Evolutionary conservation across 2,113 vertebrate genomes (phyloP).

Genomic region (Probosciger aterrimus): DNA sequence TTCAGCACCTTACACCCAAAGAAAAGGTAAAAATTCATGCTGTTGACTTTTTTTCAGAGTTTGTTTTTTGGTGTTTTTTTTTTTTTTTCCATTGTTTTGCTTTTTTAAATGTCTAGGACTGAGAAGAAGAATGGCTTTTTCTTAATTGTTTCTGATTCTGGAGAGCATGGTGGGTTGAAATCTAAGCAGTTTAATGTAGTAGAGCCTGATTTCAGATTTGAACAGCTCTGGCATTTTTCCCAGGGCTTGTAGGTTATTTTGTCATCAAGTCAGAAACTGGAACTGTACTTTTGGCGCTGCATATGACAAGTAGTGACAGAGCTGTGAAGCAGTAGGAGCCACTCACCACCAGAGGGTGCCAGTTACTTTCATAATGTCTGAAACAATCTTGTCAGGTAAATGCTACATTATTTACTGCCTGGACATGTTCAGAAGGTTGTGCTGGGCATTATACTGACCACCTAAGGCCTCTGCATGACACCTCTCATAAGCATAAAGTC

Average conservation of each 20-base stretch:
- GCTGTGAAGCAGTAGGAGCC: background rate
- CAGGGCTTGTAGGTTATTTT: background rate
- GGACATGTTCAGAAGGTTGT: background rate
- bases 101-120: background rate
- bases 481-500: background rate
- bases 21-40: background rate
- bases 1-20: background rate
- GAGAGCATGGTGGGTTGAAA: background rate
- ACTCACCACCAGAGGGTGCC: conserved; percentile 62
- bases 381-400: background rate
- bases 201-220: background rate
- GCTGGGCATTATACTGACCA: background rate
- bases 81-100: background rate
- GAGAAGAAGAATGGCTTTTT: background rate
- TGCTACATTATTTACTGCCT: background rate
- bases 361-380: background rate
- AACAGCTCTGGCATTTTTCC: background rate
- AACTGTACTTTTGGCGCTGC: background rate
- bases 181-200: background rate
- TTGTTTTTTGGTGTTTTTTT: too few relatives aligned
- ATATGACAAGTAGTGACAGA: too few relatives aligned
- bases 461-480: background rate
- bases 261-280: background rate
- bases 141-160: background rate
- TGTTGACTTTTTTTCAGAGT: background rate